phyloP scores from a whole-genome alignment of 2,113 vertebrate species.

The Microtus oregoni region DNA sequence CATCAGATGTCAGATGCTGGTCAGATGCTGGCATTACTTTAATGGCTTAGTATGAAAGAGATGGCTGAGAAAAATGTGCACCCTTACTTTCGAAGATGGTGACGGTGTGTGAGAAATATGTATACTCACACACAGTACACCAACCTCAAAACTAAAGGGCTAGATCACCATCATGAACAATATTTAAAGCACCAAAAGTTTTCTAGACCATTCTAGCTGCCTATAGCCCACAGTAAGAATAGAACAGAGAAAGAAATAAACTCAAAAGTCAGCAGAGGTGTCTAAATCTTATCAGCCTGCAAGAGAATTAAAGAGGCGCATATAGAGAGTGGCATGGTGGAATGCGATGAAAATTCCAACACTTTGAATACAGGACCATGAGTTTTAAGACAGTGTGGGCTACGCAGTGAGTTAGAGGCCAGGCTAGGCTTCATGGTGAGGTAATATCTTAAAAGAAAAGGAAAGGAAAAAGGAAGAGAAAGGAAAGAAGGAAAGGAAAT shows the following conservation, averaged over 20 bases:
- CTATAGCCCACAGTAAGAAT: constrained; percentile 21
- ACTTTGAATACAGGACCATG: neutral
- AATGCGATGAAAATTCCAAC: neutral
- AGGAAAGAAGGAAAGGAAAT: neutral
- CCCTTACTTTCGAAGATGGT: constrained; percentile 62
- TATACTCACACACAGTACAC: constrained; percentile 63
- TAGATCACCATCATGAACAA: constrained; percentile 57
- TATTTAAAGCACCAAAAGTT: constrained; percentile 24
- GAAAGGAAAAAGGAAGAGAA: neutral
- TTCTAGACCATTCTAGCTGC: constrained; percentile 13
- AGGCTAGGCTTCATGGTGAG: neutral
- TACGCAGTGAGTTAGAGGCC: neutral
- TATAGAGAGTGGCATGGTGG: neutral
- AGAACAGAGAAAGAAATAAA: constrained; percentile 50
- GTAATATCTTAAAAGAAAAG: neutral
- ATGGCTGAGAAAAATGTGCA: constrained; percentile 69
- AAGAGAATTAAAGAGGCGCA: constrained; percentile 27
- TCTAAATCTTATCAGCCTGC: constrained; percentile 11
- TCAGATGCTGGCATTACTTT: no score
- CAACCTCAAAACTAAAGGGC: constrained; percentile 71
- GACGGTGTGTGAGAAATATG: constrained; percentile 58
- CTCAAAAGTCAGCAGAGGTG: constrained; percentile 22
- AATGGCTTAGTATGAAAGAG: constrained; percentile 44
- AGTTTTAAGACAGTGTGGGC: neutral
- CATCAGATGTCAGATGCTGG: neutral